Conservation (phyloP, 2,797 vertebrate species). For the Vireo griseus region DNA sequence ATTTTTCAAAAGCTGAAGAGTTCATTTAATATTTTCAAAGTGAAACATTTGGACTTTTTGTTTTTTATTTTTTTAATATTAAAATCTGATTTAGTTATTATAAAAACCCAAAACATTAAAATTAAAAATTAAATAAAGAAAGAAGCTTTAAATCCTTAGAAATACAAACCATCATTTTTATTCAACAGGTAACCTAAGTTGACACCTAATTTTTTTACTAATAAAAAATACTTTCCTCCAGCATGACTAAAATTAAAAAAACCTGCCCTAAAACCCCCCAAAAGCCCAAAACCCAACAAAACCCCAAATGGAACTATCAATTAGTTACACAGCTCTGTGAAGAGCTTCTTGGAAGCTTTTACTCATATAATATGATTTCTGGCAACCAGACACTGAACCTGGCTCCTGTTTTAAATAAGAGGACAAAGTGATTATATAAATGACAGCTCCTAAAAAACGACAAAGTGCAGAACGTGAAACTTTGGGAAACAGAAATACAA, state of each 20-base stretch:
- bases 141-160: not conserved
- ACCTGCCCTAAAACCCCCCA: accelerated
- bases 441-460: not conserved
- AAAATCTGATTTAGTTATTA: not conserved
- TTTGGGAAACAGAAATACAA: not conserved
- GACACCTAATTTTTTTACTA: not conserved
- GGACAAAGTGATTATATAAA: not conserved
- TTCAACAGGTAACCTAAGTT: not conserved
- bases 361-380: not conserved
- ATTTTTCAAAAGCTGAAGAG: not conserved
- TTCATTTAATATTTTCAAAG: not conserved
- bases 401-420: not conserved
- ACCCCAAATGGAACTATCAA: not conserved
- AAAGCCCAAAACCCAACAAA: not conserved
- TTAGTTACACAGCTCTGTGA: not conserved
- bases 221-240: not conserved
- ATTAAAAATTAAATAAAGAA: not conserved
- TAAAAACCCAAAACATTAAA: not conserved
- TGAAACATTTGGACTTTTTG: accelerated
- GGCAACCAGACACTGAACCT: not conserved
- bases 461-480: not conserved
- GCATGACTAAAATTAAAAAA: not conserved
- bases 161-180: not conserved
- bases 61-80: not conserved
- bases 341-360: not conserved